Conservation (phyloP, 2,888 invertebrate species). For the Deilephila elpenor region DNA sequence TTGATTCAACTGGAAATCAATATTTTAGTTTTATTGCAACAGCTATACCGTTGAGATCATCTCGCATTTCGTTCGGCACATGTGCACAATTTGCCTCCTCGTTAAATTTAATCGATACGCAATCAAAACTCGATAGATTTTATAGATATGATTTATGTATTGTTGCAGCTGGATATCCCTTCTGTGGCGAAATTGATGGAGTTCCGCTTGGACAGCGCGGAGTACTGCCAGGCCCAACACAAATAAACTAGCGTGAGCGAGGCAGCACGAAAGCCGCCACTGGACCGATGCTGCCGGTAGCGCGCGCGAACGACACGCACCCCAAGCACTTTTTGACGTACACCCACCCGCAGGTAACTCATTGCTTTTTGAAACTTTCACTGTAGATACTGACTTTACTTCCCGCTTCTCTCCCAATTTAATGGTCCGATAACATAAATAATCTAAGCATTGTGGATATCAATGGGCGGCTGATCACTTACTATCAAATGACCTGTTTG, state of each 20-base stretch:
- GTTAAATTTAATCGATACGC: not conserved
- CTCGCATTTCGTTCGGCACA: constrained; percentile 6
- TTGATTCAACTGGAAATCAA: not conserved
- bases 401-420: no score
- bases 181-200: constrained; percentile 97
- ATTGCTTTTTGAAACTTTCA: not conserved
- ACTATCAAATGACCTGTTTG: no score
- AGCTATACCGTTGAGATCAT: not conserved
- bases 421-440: no score
- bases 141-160: constrained; percentile 37
- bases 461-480: no score
- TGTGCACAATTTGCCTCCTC: not conserved
- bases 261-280: constrained; percentile 60
- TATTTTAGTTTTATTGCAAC: constrained; percentile 1
- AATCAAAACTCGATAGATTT: not conserved
- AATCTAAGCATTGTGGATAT: no score
- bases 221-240: constrained; percentile 99
- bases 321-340: constrained; percentile 67
- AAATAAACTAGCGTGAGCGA: constrained; percentile 87
- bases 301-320: constrained; percentile 65
- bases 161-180: constrained; percentile 92
- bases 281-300: constrained; percentile 78
- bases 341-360: constrained; percentile 70
- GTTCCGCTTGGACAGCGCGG: constrained; percentile 99
- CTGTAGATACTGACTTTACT: not conserved